Evolutionary conservation across 1,140 invertebrate species (phyloP).

Genomic region (Trialeurodes vaporariorum): DNA sequence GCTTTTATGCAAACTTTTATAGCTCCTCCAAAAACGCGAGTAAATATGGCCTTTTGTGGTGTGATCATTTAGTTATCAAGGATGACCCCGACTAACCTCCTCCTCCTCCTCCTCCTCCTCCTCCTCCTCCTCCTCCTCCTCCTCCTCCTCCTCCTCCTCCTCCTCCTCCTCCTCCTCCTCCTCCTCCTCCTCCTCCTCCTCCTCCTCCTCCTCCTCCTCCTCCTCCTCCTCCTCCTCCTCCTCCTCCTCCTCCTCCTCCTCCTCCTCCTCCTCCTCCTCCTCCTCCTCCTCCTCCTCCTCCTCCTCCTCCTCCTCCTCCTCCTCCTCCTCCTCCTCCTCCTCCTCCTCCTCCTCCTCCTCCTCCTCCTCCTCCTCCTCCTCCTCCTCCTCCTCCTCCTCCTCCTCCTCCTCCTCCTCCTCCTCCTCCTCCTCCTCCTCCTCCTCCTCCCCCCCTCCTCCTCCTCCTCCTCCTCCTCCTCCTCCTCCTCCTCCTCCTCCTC

Average conservation of each 20-base stretch:
- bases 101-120: constrained; percentile 4
- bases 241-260: too few species aligned
- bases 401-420: background rate
- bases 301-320: too few species aligned
- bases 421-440: background rate
- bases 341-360: constrained; percentile 2
- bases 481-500: background rate
- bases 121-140: too few species aligned
- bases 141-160: too few species aligned
- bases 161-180: constrained; percentile 4
- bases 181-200: too few species aligned
- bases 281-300: background rate
- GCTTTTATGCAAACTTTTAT: too few species aligned
- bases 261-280: constrained; percentile 4
- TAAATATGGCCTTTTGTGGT: too few species aligned
- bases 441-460: background rate
- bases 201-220: too few species aligned
- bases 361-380: background rate
- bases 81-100: background rate
- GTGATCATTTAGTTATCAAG: too few species aligned
- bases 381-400: background rate
- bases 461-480: background rate
- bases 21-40: too few species aligned
- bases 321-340: too few species aligned
- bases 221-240: too few species aligned